Base-by-base conservation (phyloP, 2,113 vertebrate species). In the Oncorhynchus keta region DNA sequence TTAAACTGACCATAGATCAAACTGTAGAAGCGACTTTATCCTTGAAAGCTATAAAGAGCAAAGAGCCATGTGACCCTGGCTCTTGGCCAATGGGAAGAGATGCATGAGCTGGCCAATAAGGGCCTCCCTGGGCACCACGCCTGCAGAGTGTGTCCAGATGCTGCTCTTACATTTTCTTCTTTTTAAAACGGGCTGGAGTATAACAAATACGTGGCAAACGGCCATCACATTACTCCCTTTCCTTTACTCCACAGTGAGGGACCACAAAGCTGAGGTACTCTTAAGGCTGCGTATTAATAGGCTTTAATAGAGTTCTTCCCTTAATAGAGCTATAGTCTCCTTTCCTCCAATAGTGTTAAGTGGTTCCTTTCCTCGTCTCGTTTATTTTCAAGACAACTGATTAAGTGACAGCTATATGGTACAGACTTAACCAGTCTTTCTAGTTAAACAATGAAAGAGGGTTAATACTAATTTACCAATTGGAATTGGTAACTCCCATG, bases 151-250 rank as follows among this genome's bases (percentile, higher is more conserved):
- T 74, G 83, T 84, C 88, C 86, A 91, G 85, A 89, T 90, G 89
- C 86, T 81, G 64, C 71, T 72, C 82, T 93, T 87, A 86, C 79
- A 83, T 90, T 91, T 91, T 90, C 86, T 89, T 82, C 77, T 24
- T 68, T 77, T 82, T 86, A 66, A 18, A 83, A 80, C 76, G 65
- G 82, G 75, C 82, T 78, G 74, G 73, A 61, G 68, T 81, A 55
- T 80, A 80, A 85, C 83, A 84, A 14, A 86, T 81, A 81, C 74
- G 87, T 18, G 80, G 80, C 78, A 77, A 77, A 81, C 64, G 28
- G 76, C 78, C 82, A 82, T 55, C 9, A 3, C 7, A 24, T 26
- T 26, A 26, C 68, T 55, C 78, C 76, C 62, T 79, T 83, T 85
- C 76, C 79, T 57, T 57, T 20, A 20, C 16, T 20, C 55, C 18